These are phyloP conservation scores for Synanthedon formicaeformis DNA, from an alignment of 2,888 invertebrate species.

Conservation along the genomic window DNA sequence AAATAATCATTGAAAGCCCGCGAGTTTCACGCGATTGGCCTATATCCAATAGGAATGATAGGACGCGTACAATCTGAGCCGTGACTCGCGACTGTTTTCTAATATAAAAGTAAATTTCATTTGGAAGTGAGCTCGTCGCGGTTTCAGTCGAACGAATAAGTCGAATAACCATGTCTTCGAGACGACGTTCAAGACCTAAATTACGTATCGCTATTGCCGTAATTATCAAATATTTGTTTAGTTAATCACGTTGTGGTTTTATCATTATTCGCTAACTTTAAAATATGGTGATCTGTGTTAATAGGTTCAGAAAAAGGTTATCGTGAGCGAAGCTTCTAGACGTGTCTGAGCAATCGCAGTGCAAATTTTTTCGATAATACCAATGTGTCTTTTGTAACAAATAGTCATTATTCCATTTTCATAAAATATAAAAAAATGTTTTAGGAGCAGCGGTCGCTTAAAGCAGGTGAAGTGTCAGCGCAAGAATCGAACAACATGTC, in stretches of 20 bases:
- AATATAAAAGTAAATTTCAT: conserved; percentile 52
- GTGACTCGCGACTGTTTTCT: conserved; percentile 51
- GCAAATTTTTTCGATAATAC: conserved; percentile 5
- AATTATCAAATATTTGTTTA: conserved; percentile 53
- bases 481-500: conserved; percentile 89
- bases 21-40: conserved; percentile 58
- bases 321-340: not conserved
- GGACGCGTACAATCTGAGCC: conserved; percentile 41
- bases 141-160: conserved; percentile 23
- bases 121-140: conserved; percentile 35
- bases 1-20: conserved; percentile 50
- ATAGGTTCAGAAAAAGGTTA: conserved; percentile 18
- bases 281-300: conserved; percentile 32
- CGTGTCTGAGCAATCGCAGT: conserved; percentile 1
- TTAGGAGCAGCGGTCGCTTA: conserved; percentile 86
- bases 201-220: conserved; percentile 57
- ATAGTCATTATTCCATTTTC: not conserved
- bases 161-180: conserved; percentile 47
- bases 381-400: too few relatives aligned
- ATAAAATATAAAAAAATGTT: conserved; percentile 15
- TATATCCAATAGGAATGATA: conserved; percentile 60
- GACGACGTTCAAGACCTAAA: conserved; percentile 56
- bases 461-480: conserved; percentile 85
- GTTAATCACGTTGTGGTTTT: conserved; percentile 33
- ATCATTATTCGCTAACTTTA: conserved; percentile 21